A percentile compares a stretch with the other conserved stretches of the same genome.
These are phyloP conservation scores for Bombus turneri DNA, from an alignment of 1,140 invertebrate species.

Conservation along the genomic window DNA sequence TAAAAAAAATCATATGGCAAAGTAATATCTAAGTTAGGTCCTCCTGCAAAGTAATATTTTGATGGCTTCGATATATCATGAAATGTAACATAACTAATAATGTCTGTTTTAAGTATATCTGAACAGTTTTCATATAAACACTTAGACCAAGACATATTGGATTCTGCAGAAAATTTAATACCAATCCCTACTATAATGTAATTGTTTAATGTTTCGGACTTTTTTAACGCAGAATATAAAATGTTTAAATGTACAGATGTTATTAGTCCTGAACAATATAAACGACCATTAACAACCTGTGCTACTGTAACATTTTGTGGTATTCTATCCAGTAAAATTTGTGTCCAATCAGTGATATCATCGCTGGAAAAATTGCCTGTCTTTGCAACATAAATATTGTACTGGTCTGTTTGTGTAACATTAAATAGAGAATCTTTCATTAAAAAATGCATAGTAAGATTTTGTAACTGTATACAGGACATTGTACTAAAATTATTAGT, in stretches of 20 bases:
- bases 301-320: slow-evolving; percentile 68
- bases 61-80: slow-evolving; percentile 84
- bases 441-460: slow-evolving; percentile 77
- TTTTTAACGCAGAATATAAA: slow-evolving; percentile 75
- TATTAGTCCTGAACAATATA: slow-evolving; percentile 79
- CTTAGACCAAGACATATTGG: slow-evolving; percentile 74
- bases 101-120: slow-evolving; percentile 67
- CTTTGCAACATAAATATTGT: slow-evolving; percentile 82
- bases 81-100: slow-evolving; percentile 84
- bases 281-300: slow-evolving; percentile 67
- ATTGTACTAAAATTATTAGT: slow-evolving; percentile 75
- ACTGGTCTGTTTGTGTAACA: slow-evolving; percentile 67
- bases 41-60: slow-evolving; percentile 83
- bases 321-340: slow-evolving; percentile 79
- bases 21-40: slow-evolving; percentile 85
- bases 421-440: slow-evolving; percentile 73
- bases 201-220: slow-evolving; percentile 73
- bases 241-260: slow-evolving; percentile 83
- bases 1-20: slow-evolving; percentile 89
- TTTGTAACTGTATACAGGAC: slow-evolving; percentile 81
- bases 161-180: slow-evolving; percentile 73
- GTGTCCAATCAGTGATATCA: slow-evolving; percentile 83
- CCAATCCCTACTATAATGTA: slow-evolving; percentile 77
- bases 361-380: slow-evolving; percentile 84
- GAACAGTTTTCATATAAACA: slow-evolving; percentile 70